A percentile compares a stretch with the other conserved stretches of the same genome.
Evolutionary conservation across 2,797 vertebrate species (phyloP).

Genomic region (Tenualosa thibaudeaui): DNA sequence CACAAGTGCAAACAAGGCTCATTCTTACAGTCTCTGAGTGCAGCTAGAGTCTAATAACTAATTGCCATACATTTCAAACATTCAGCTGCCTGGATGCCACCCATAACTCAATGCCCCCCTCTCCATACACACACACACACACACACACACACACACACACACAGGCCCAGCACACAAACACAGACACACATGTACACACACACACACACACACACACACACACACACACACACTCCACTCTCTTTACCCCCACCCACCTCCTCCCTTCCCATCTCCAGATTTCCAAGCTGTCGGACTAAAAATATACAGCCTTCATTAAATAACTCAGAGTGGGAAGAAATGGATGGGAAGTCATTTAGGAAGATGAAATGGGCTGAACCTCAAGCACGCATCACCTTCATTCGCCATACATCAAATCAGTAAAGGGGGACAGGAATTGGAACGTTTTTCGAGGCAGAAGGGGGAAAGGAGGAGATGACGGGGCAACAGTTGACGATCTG

Average conservation of each 20-base stretch:
- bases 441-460: conserved; percentile 21
- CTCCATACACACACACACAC: conserved; percentile 1
- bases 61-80: conserved; percentile 30
- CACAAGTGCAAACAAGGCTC: not conserved
- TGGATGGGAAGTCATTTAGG: conserved; percentile 55
- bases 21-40: conserved; percentile 19
- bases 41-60: conserved; percentile 26
- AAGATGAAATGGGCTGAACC: conserved; percentile 63
- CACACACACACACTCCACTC: not conserved
- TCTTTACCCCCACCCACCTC: not conserved
- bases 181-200: conserved; percentile 8
- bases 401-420: conserved; percentile 45
- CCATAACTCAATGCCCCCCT: conserved; percentile 1
- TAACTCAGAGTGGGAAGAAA: conserved; percentile 46
- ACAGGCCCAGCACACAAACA: not conserved
- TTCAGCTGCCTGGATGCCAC: conserved; percentile 25
- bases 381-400: conserved; percentile 56
- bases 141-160: conserved; percentile 8
- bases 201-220: not conserved
- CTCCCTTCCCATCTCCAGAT: not conserved
- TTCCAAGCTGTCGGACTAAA: conserved; percentile 37
- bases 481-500: not conserved
- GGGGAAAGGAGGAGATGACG: not conserved
- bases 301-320: conserved; percentile 50
- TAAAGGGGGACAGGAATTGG: conserved; percentile 18